A percentile compares a stretch with the other conserved stretches of the same genome.
phyloP scores from a whole-genome alignment of 2,797 vertebrate species.

The Characodon lateralis region DNA sequence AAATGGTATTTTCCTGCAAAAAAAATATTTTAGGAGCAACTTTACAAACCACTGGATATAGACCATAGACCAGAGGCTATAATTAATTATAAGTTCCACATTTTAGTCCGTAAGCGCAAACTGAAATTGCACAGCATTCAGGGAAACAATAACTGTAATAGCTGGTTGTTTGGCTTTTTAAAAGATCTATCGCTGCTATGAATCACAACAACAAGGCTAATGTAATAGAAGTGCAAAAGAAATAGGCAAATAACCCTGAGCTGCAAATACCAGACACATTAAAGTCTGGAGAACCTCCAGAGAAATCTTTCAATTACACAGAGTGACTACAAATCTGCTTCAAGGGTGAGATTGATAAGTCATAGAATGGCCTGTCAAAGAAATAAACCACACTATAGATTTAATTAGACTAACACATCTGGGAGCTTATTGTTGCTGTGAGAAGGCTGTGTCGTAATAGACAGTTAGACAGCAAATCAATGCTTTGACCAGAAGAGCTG shows the following conservation, averaged over 20 bases:
- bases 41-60: neutral
- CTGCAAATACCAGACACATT: constrained; percentile 76
- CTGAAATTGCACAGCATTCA: constrained; percentile 22
- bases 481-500: constrained; percentile 46
- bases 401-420: constrained; percentile 85
- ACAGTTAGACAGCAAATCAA: constrained; percentile 66
- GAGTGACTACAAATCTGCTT: constrained; percentile 78
- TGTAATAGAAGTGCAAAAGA: constrained; percentile 74
- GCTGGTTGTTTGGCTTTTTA: constrained; percentile 59
- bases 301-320: constrained; percentile 84
- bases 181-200: constrained; percentile 66
- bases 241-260: constrained; percentile 72
- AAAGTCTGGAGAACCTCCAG: constrained; percentile 80
- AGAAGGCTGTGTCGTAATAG: constrained; percentile 37
- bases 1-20: neutral
- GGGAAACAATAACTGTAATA: constrained; percentile 70
- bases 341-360: constrained; percentile 78
- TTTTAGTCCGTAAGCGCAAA: constrained; percentile 10
- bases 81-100: neutral
- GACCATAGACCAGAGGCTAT: neutral
- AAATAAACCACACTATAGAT: constrained; percentile 83
- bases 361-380: constrained; percentile 74
- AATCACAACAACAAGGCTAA: constrained; percentile 67
- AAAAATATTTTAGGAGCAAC: neutral
- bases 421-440: constrained; percentile 66